phyloP scores from a whole-genome alignment of 1,140 invertebrate genomes.

The Steinernema khuongi region DNA sequence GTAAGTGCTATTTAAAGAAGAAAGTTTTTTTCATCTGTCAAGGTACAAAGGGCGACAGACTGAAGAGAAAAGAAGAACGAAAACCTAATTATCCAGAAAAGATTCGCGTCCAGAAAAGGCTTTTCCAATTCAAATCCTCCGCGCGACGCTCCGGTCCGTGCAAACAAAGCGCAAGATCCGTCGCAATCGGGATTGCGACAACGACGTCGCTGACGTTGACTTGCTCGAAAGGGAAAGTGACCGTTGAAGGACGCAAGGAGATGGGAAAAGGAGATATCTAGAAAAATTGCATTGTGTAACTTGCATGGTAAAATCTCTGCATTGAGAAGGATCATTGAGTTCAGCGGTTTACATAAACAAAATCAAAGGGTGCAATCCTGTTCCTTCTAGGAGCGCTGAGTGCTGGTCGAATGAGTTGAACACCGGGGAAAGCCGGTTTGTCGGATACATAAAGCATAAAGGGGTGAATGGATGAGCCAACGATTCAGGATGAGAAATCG shows the following conservation, averaged over 20 bases:
- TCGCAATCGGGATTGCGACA: conserved; percentile 4
- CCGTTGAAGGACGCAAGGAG: neutral
- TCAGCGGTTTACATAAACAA: conserved; percentile 20
- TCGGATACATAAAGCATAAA: neutral
- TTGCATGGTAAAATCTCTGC: neutral
- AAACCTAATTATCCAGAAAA: too few relatives aligned
- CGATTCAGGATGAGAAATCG: too few relatives aligned
- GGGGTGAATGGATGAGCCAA: too few relatives aligned
- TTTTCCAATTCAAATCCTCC: conserved; percentile 3
- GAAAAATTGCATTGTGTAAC: neutral
- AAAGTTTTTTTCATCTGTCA: too few relatives aligned
- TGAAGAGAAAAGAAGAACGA: too few relatives aligned
- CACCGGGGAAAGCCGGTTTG: conserved; percentile 20
- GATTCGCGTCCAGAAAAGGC: neutral
- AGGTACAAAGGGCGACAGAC: too few relatives aligned
- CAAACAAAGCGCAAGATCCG: conserved; percentile 11
- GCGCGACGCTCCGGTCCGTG: neutral
- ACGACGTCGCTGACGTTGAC: neutral
- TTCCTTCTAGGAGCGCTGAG: neutral
- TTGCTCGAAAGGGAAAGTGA: neutral
- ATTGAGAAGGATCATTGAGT: too few relatives aligned
- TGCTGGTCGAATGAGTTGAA: neutral
- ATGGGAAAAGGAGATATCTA: neutral
- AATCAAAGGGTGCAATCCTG: too few relatives aligned
- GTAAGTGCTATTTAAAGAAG: too few relatives aligned